Percentiles rank a stretch among this genome's conserved stretches.
These are phyloP conservation scores for Meloidogyne floridensis DNA, from an alignment of 1,140 invertebrate species.

Conservation along the genomic window DNA sequence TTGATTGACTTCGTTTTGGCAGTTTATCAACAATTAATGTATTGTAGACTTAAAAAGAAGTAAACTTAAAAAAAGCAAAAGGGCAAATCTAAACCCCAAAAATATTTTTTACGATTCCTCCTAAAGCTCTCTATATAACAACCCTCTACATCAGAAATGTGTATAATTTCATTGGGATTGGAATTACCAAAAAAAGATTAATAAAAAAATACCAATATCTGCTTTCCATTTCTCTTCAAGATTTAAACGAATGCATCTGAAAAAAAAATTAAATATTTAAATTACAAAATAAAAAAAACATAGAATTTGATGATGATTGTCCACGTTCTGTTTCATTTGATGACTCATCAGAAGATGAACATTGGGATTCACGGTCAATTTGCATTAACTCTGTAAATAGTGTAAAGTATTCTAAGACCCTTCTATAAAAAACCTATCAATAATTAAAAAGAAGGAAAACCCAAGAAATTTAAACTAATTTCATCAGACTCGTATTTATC, in stretches of 20 bases:
- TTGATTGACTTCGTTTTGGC: conserved; percentile 36
- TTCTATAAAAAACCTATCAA: too few species aligned
- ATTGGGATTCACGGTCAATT: conserved; percentile 21
- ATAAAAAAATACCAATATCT: conserved; percentile 1
- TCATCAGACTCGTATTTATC: too few species aligned
- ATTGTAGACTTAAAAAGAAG: conserved; percentile 26
- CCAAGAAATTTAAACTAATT: too few species aligned
- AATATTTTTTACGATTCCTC: too few species aligned
- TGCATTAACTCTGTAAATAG: neutral
- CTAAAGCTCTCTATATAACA: too few species aligned
- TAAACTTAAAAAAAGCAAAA: neutral
- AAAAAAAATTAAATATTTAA: conserved; percentile 10
- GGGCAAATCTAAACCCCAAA: too few species aligned
- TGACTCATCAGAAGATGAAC: conserved; percentile 11
- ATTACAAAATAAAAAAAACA: conserved; percentile 18
- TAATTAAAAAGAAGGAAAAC: too few species aligned
- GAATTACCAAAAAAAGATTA: neutral
- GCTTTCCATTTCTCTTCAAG: conserved; percentile 16
- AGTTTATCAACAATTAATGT: conserved; percentile 37
- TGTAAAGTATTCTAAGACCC: too few species aligned
- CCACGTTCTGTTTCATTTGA: neutral
- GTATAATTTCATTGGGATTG: too few species aligned
- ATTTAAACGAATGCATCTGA: conserved; percentile 19
- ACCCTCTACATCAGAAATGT: too few species aligned
- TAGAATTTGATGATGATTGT: conserved; percentile 12